Base-by-base conservation (phyloP, 2,113 vertebrate genomes). In the Apteryx mantelli region DNA sequence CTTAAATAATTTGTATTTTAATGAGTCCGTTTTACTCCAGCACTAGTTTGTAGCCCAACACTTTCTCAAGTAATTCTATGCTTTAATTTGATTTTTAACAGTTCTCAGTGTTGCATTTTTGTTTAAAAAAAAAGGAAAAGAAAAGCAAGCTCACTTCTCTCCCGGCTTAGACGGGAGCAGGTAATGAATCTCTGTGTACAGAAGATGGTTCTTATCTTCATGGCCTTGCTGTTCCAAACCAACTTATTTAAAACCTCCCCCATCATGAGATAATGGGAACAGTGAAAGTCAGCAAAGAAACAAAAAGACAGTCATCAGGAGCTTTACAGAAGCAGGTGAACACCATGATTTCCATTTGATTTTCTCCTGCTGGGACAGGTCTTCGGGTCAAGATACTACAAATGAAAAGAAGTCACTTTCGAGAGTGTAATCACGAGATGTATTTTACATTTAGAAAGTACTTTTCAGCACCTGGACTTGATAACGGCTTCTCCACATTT, bases 11-110 rank as follows among this genome's bases (percentile, higher is more conserved):
- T 78, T n/a, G 38, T 84, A 80, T 90, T 97, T 95, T 88, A 95
- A 96, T 91, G 69, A 96, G 76, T 24, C 26, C 46, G n/a, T 91
- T 93, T 86, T 58, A 61, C 75, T 88, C 97, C 98, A 97, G 98
- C 97, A 97, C 97, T 97, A 92, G 95, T 98, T 98, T 98, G 96
- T 98, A 98, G 90, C 53, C 77, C 46, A 56, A 97, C 97, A 44
- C 28, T 78, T 95, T 60, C 79, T 90, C 46, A 50, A 66, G 73
- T 58, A 65, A 26, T 82, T 82, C 68, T 64, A 30, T 22, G 63
- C 48, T 85, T 93, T 84, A 61, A 92, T 96, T 91, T 93, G 81
- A 63, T 82, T 93, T 58, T 24, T 7, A 5, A 21, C 79, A 82
- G 40, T 36, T 79, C 74, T 58, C 30, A 14, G 19, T 53, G 74